Conservation (phyloP, 2,888 invertebrate species). For the Plagiodera versicolora region DNA sequence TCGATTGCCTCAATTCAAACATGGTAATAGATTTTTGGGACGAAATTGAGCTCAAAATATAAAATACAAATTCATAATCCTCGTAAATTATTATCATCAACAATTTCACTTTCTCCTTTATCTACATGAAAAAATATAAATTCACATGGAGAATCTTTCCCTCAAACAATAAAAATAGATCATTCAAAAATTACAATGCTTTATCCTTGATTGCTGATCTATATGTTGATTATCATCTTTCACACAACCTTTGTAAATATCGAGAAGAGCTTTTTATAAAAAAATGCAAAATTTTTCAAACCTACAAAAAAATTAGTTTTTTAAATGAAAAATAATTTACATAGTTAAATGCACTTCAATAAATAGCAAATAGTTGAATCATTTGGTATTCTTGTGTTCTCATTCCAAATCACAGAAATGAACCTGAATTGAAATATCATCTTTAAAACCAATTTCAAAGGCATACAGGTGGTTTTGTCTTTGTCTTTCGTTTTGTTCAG, state of each 20-base stretch:
- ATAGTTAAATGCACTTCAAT: constrained; percentile 24
- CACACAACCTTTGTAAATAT: constrained; percentile 16
- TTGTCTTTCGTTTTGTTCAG: constrained; percentile 25
- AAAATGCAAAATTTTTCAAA: constrained; percentile 16
- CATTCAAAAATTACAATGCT: too few relatives aligned
- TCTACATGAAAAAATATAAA: too few relatives aligned
- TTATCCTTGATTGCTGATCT: background rate
- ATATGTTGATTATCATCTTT: background rate
- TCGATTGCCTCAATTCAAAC: too few relatives aligned
- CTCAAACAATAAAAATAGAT: too few relatives aligned
- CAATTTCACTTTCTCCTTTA: too few relatives aligned
- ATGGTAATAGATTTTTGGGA: too few relatives aligned
- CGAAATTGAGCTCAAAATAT: too few relatives aligned
- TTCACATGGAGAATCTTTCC: too few relatives aligned
- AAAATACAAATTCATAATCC: too few relatives aligned
- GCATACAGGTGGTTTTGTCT: constrained; percentile 34
- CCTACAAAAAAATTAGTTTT: constrained; percentile 23
- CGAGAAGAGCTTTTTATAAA: constrained; percentile 23
- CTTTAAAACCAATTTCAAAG: constrained; percentile 27
- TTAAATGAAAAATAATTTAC: constrained; percentile 18
- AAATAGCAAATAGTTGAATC: background rate
- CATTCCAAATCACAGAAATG: constrained; percentile 7
- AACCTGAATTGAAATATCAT: constrained; percentile 3
- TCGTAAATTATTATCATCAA: too few relatives aligned
- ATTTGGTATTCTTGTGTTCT: background rate